Evolutionary conservation across 2,797 vertebrate species (phyloP), one percentile per base, ranked within the genome.

Genomic region (Coracias cyanogaster): DNA sequence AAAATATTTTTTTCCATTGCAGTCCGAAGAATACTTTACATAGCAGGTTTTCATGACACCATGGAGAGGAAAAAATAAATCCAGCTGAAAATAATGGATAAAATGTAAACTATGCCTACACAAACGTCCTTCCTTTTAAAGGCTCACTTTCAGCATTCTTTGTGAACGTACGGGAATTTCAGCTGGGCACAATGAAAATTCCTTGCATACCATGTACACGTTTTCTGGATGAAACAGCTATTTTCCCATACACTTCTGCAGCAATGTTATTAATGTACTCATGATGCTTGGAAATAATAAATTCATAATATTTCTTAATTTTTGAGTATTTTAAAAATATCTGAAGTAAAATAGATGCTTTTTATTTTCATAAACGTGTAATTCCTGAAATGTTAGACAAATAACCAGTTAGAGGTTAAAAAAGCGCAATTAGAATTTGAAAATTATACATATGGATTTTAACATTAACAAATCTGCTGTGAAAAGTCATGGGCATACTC

Each of bases 181-280:
- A 95, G 78, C 79, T 80, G 82, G 93, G 90, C 67, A 96, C 94
- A 97, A 95, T 96, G 91, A 96, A 95, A 97, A 97, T 97, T 96
- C 93, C 86, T 94, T 3, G 24, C 95, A 97, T 96, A 87, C 94
- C 93, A 95, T 10, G 43, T 37, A 49, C 92, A 96, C 90, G 35
- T 92, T 95, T 95, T 89, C 92, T 90, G 88, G 86, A 93, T 90
- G 91, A 93, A 96, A 70, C 69, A 85, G 72, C 55, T 94, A 67
- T 93, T 96, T 96, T 96, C 95, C 95, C 96, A 97, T 88, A 96
- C 21, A 12, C 51, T 90, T 89, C 67, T 86, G 39, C 45, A 83
- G 77, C 49, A 74, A 55, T 61, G 55, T 73, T 87, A 80, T 61
- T 84, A 94, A 89, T 14, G 5, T 86, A 45, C 67, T 73, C 48